Evolutionary conservation across 2,113 vertebrate genomes (phyloP), one percentile per base, ranked within the genome.

Genomic region (Muntiacus muntjak): DNA sequence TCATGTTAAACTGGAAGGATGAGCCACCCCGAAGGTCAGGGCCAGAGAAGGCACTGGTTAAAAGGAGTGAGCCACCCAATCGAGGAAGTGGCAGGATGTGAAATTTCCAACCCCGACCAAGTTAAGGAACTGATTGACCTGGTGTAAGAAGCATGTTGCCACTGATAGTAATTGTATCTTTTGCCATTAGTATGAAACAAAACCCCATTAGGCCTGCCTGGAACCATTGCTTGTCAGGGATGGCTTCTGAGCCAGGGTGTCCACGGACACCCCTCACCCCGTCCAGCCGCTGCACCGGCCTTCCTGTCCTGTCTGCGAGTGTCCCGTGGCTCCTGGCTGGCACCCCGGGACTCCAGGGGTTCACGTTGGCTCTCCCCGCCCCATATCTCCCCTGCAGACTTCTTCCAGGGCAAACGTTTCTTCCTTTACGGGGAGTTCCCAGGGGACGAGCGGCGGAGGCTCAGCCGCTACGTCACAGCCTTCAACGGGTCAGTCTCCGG

Each of bases 391-490:
- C 82, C 82, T 85, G 26, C 98, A 99, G 99, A 99, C 96, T 99
- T 99, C 95, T 99, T 99, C 89, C 98, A 91, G 11, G 99, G 99
- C 88, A 99, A 99, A 45, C 98, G 95, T 74, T 99, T 99, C 96
- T 99, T 99, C 98, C 98, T 99, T 43, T 99, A 99, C 0, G 99
- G 99, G 10, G 99, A 99, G 94, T 99, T 99, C 89, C 99, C 99
- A 0, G 98, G 99, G 88, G 99, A 99, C 0, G 99, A 99, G 95
- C 98, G 99, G n/a, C 98, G 99, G 28, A 98, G 98, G 5, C 98
- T 99, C 88, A 95, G 98, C 58, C 98, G 99, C 58, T 99, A 99
- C 64, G 99, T 99, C 78, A 98, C 99, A 0, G 99, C 99, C 76
- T 99, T 99, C 95, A 99, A 99, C 0, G 99, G 99, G 99, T 99